These are phyloP conservation scores for Corythucha ciliata DNA, from an alignment of 2,888 invertebrate genomes.

Conservation along the genomic window DNA sequence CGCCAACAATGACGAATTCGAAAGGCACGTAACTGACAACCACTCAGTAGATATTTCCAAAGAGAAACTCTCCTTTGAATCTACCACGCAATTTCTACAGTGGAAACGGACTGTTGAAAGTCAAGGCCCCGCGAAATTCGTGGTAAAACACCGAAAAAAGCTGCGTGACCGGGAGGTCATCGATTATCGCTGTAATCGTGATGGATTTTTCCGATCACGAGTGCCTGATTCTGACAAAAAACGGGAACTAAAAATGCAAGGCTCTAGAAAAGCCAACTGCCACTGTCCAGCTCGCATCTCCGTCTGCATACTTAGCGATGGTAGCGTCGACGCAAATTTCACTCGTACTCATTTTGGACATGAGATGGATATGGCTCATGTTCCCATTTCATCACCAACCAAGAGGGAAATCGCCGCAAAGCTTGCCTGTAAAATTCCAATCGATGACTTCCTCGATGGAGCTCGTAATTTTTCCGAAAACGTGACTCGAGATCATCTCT, in stretches of 20 bases:
- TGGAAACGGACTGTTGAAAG: too few relatives aligned
- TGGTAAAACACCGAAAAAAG: too few relatives aligned
- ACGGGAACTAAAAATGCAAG: neutral
- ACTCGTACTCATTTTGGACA: conserved; percentile 16
- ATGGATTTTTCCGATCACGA: too few relatives aligned
- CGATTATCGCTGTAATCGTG: too few relatives aligned
- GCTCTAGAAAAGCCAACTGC: neutral
- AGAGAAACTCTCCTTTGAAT: too few relatives aligned
- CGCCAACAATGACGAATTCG: too few relatives aligned
- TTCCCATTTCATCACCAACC: conserved; percentile 1
- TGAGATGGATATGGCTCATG: conserved; percentile 1
- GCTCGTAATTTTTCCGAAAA: neutral
- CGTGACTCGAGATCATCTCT: neutral
- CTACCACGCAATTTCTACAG: too few relatives aligned
- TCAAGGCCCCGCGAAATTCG: too few relatives aligned
- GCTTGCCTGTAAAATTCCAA: conserved; percentile 13
- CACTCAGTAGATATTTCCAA: too few relatives aligned
- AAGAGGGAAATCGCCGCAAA: conserved; percentile 8
- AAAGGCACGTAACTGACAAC: too few relatives aligned
- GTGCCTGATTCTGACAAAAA: too few relatives aligned
- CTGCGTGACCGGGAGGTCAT: too few relatives aligned
- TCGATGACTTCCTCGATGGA: conserved; percentile 8
- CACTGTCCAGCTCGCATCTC: conserved; percentile 7
- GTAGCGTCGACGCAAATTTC: neutral
- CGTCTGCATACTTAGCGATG: neutral